These are phyloP conservation scores for Numenius phaeopus DNA, from an alignment of 2,797 vertebrate species.

Conservation along the genomic window DNA sequence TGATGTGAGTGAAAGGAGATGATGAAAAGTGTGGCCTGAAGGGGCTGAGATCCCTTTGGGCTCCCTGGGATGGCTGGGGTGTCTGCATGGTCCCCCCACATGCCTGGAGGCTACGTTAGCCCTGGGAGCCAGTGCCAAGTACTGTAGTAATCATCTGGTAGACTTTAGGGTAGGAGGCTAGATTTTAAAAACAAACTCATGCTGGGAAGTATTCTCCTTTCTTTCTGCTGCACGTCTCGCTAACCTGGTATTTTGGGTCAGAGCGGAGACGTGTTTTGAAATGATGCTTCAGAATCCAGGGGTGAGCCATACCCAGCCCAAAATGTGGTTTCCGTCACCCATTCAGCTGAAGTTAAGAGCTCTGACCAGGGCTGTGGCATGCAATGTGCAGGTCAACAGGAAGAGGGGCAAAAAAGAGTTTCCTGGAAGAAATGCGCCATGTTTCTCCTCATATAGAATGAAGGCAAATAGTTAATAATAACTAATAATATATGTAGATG, in stretches of 20 bases:
- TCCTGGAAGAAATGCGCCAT: neutral
- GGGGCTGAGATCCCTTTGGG: rapidly evolving
- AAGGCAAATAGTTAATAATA: neutral
- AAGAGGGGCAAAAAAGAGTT: neutral
- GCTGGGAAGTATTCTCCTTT: neutral
- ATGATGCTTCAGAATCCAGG: neutral
- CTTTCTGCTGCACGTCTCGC: neutral
- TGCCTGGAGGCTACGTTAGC: rapidly evolving
- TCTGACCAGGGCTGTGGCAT: neutral
- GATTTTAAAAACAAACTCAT: neutral
- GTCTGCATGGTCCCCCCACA: rapidly evolving
- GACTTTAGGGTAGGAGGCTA: neutral
- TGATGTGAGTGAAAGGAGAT: rapidly evolving
- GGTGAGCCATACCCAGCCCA: neutral
- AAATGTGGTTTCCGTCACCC: neutral
- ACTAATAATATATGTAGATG: neutral
- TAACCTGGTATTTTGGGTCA: neutral
- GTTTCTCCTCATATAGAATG: neutral
- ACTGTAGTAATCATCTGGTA: neutral
- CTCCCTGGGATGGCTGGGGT: neutral
- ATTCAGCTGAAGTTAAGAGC: neutral
- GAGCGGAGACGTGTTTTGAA: neutral
- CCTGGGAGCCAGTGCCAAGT: neutral
- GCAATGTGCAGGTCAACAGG: neutral
- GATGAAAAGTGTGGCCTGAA: neutral